A percentile compares a stretch with the other conserved stretches of the same genome.
Conservation (phyloP, 2,113 vertebrate species). For the Pterocles burchelli region DNA sequence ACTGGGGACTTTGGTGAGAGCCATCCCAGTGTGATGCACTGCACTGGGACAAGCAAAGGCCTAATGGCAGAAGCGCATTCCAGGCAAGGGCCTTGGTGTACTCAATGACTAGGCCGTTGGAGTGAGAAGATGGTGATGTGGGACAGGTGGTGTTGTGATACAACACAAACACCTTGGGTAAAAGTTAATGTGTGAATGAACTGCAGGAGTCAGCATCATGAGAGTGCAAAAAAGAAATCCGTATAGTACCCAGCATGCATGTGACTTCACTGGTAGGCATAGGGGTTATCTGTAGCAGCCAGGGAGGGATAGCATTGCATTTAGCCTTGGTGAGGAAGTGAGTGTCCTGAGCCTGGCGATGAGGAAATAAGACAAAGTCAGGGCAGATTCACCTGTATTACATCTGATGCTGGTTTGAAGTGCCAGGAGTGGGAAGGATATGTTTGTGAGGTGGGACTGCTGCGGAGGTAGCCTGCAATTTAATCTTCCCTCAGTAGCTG, state of each 20-base stretch:
- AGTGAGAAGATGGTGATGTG: neutral
- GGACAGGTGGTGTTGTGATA: neutral
- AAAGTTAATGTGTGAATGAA: neutral
- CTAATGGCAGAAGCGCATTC: slow-evolving; percentile 2
- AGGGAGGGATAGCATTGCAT: neutral
- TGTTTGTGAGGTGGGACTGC: neutral
- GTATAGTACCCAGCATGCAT: neutral
- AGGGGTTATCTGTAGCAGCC: neutral
- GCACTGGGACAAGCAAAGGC: neutral
- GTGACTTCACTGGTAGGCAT: neutral
- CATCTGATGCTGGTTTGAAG: neutral
- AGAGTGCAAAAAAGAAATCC: neutral
- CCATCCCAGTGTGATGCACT: neutral
- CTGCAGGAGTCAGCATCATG: neutral
- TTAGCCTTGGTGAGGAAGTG: neutral
- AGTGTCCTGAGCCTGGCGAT: neutral
- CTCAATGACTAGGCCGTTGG: neutral
- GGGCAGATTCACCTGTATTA: neutral
- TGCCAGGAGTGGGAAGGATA: neutral
- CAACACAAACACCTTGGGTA: neutral
- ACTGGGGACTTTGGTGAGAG: neutral
- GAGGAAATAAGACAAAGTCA: neutral
- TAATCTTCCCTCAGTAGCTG: neutral
- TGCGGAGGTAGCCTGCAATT: neutral
- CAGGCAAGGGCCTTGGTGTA: neutral